Evolutionary conservation across 2,888 invertebrate genomes (phyloP).

Genomic region (Pandemis heparana): DNA sequence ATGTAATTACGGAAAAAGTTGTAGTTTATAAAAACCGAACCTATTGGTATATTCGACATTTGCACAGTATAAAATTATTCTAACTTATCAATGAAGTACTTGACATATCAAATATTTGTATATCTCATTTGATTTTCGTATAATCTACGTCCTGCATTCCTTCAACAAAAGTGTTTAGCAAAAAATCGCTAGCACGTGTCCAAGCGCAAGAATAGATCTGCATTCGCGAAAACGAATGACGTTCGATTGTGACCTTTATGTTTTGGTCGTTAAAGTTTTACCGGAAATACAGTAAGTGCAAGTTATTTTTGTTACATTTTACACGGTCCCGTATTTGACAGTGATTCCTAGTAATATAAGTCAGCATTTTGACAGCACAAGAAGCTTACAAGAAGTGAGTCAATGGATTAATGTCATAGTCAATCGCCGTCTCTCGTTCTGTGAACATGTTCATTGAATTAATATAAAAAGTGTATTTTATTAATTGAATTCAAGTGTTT

Average conservation of each 20-base stretch:
- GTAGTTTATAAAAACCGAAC: too few relatives aligned
- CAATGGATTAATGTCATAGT: slow-evolving; percentile 17
- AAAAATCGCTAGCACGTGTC: not conserved
- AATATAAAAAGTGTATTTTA: slow-evolving; percentile 17
- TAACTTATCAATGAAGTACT: too few relatives aligned
- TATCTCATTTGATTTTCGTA: not conserved
- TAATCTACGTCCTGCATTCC: slow-evolving; percentile 1
- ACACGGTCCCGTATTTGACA: slow-evolving; percentile 11
- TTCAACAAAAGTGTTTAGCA: not conserved
- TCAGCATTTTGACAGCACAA: slow-evolving; percentile 34
- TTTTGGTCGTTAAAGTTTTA: not conserved
- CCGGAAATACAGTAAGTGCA: not conserved
- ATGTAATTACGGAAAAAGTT: too few relatives aligned
- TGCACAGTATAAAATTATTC: too few relatives aligned
- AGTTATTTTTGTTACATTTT: slow-evolving; percentile 28
- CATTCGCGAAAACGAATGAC: not conserved
- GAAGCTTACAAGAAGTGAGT: slow-evolving; percentile 11
- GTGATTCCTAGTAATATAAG: slow-evolving; percentile 28
- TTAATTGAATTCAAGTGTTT: not conserved
- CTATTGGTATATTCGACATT: too few relatives aligned
- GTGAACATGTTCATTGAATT: slow-evolving; percentile 5
- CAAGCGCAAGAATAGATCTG: not conserved
- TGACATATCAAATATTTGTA: not conserved
- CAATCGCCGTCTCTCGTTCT: not conserved
- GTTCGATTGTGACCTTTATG: not conserved